Evolutionary conservation across 1,140 invertebrate genomes (phyloP), one percentile per base, ranked within the genome.

Genomic region (Popillia japonica): DNA sequence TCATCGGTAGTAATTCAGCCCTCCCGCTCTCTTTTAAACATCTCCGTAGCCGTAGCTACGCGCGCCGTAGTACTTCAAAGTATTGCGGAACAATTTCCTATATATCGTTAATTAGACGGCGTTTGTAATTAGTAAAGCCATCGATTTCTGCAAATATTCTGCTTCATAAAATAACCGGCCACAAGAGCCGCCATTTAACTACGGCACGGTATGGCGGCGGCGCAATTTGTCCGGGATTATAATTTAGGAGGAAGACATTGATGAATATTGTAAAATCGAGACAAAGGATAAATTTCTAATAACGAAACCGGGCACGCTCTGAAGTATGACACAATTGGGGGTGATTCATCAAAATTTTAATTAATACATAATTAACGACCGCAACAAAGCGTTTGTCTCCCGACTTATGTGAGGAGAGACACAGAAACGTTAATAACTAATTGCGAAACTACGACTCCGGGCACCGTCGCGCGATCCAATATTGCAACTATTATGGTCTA

Each of bases 51-150:
- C 14, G 7, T n/a, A 17, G 14, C 22, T 17, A 48, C 61, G 20
- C 59, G 41, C 61, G 61, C 22, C 61, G 61, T 68, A 23, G 82
- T 81, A 83, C 84, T 85, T 85, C 84, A 85, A 85, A 85, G 84
- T 85, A 85, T 85, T 84, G 84, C 83, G 80, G 84, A 85, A 85
- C 84, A 85, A 85, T 85, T 85, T 85, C 84, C 84, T 85, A 85
- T 85, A 85, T 85, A 85, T 85, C 83, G 84, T 85, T 85, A 85
- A 85, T 85, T 85, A 85, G 84, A 84, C 83, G 83, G 79, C 79
- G 84, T 81, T 83, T 83, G 83, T 85, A 85, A 85, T 85, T 85
- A 85, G 84, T 83, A 82, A 81, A 83, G 81, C 78, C 80, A 84
- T 84, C 83, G 83, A 84, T 84, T 84, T 83, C 82, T 83, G 82